These are phyloP conservation scores for Enoplolaimus lenunculus DNA, from an alignment of 2,888 invertebrate genomes.

Conservation along the genomic window DNA sequence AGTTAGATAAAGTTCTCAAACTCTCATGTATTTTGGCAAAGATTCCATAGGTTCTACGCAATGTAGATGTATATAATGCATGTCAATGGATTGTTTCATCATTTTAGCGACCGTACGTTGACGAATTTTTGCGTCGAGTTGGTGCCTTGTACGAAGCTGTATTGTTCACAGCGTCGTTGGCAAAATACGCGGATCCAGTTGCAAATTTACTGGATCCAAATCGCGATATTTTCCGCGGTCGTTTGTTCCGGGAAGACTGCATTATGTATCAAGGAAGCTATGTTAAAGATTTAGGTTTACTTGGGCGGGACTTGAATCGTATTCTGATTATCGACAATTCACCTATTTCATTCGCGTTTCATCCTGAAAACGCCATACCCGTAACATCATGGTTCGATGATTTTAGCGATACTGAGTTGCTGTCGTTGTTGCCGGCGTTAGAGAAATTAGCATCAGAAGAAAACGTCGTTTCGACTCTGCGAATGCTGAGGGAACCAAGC, in stretches of 20 bases:
- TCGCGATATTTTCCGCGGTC: conserved; percentile 56
- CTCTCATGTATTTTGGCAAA: too few relatives aligned
- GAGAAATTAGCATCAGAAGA: conserved; percentile 56
- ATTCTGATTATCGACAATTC: conserved; percentile 97
- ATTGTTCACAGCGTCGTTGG: conserved; percentile 89
- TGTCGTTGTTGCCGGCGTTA: conserved; percentile 90
- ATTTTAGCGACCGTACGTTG: conserved; percentile 71
- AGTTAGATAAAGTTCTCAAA: too few relatives aligned
- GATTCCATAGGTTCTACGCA: too few relatives aligned
- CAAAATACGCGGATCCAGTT: conserved; percentile 97
- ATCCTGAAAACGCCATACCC: conserved; percentile 97
- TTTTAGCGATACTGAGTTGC: conserved; percentile 82
- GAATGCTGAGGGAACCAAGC: conserved; percentile 11
- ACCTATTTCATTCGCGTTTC: conserved; percentile 97
- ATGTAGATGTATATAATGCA: too few relatives aligned
- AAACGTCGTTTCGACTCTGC: conserved; percentile 3
- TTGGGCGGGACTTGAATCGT: conserved; percentile 82
- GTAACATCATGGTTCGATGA: conserved; percentile 99
- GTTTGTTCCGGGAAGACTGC: conserved; percentile 94
- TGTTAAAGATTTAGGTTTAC: conserved; percentile 87
- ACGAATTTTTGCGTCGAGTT: conserved; percentile 89
- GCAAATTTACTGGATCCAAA: conserved; percentile 89
- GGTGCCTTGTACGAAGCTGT: conserved; percentile 96
- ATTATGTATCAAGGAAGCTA: conserved; percentile 97
- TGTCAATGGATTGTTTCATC: too few relatives aligned